phyloP scores from a whole-genome alignment of 2,888 invertebrate species.

The Cephus pygmeus region DNA sequence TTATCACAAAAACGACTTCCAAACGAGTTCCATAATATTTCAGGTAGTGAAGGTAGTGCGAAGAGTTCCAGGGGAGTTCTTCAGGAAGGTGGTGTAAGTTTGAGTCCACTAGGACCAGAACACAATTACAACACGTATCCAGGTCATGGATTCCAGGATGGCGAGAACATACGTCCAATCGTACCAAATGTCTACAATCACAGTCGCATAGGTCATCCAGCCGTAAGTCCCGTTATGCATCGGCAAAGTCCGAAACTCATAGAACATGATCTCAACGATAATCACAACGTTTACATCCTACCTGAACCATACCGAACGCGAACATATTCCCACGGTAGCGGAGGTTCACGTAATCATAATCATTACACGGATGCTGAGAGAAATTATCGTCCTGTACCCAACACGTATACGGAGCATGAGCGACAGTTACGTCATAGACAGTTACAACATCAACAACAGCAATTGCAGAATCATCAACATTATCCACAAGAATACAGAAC shows the following conservation, averaged over 20 bases:
- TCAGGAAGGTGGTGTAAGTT: constrained; percentile 56
- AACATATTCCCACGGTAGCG: constrained; percentile 60
- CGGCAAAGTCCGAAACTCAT: constrained; percentile 45
- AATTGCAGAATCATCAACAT: constrained; percentile 37
- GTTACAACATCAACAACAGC: constrained; percentile 39
- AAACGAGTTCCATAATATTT: constrained; percentile 16
- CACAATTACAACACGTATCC: constrained; percentile 46
- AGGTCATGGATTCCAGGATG: constrained; percentile 33
- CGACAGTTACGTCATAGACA: constrained; percentile 51
- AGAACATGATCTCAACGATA: constrained; percentile 58
- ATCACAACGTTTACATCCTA: constrained; percentile 59
- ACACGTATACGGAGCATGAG: constrained; percentile 57
- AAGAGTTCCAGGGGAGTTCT: constrained; percentile 44
- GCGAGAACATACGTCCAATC: constrained; percentile 14
- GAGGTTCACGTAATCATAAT: constrained; percentile 39
- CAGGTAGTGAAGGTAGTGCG: constrained; percentile 43
- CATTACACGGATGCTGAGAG: constrained; percentile 49
- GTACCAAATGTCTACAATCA: constrained; percentile 30
- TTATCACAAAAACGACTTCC: background rate
- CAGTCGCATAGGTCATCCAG: constrained; percentile 38
- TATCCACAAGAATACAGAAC: constrained; percentile 26
- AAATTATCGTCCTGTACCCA: constrained; percentile 52
- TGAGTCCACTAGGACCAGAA: constrained; percentile 53
- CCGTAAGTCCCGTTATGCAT: constrained; percentile 42
- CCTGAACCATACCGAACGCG: constrained; percentile 55